Conservation (phyloP, 2,797 vertebrate genomes). For the Adrianichthys oophorus region DNA sequence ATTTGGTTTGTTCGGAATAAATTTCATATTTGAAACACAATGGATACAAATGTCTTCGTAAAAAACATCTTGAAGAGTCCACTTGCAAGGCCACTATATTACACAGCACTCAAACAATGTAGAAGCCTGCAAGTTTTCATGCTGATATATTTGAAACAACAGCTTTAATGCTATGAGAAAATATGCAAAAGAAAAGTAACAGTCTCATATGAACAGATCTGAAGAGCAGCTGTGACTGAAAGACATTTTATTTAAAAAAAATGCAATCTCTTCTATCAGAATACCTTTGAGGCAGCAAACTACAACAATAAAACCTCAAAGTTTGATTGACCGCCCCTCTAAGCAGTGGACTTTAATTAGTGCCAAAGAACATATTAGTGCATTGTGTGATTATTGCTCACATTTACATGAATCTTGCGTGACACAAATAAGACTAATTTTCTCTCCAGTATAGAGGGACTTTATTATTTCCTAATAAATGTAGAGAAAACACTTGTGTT, state of each 20-base stretch:
- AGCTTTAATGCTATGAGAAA: neutral
- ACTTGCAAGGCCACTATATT: slow-evolving; percentile 10
- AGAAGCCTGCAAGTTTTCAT: slow-evolving; percentile 8
- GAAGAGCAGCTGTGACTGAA: too few relatives aligned
- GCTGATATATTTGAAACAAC: slow-evolving; percentile 1
- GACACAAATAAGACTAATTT: neutral
- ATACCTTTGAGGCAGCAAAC: slow-evolving; percentile 11
- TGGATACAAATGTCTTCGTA: slow-evolving; percentile 11
- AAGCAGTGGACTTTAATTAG: slow-evolving; percentile 2
- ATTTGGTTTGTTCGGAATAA: too few relatives aligned
- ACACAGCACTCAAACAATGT: slow-evolving; percentile 3
- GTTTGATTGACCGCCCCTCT: slow-evolving; percentile 9
- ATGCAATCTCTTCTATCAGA: neutral
- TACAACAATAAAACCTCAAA: slow-evolving; percentile 7
- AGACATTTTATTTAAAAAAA: too few relatives aligned
- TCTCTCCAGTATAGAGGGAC: slow-evolving; percentile 3
- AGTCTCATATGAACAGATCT: neutral
- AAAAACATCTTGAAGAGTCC: slow-evolving; percentile 21
- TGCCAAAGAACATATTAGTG: slow-evolving; percentile 1
- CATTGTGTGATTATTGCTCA: slow-evolving; percentile 3
- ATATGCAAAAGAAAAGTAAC: slow-evolving; percentile 10
- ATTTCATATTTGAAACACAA: neutral
- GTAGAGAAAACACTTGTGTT: neutral
- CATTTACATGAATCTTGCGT: slow-evolving; percentile 17
- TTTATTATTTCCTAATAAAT: slow-evolving; percentile 6